Conservation (phyloP, 2,888 invertebrate species). For the Drosophila histrio region DNA sequence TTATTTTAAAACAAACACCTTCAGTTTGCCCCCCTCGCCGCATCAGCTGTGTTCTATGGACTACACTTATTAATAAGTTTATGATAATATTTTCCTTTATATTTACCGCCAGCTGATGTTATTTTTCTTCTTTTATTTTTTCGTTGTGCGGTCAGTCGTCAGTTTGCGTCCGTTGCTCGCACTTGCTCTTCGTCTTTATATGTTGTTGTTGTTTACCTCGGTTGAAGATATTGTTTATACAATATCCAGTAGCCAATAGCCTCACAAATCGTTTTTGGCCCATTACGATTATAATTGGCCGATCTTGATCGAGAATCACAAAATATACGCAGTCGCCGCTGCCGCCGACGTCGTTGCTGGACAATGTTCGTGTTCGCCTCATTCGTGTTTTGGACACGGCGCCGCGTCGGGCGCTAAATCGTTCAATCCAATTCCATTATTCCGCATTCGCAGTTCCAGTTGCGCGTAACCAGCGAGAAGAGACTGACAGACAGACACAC, state of each 20-base stretch:
- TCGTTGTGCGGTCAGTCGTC: slow-evolving; percentile 29
- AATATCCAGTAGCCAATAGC: slow-evolving; percentile 39
- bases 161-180: slow-evolving; percentile 48
- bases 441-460: slow-evolving; percentile 25
- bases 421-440: slow-evolving; percentile 1
- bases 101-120: slow-evolving; percentile 30
- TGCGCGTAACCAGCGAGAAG: neutral
- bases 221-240: slow-evolving; percentile 57
- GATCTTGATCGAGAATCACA: slow-evolving; percentile 20
- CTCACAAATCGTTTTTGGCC: slow-evolving; percentile 48
- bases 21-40: neutral
- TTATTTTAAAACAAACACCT: slow-evolving; percentile 57
- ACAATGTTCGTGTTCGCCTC: slow-evolving; percentile 42
- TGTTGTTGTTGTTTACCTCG: slow-evolving; percentile 51
- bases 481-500: too few species aligned
- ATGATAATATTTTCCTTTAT: slow-evolving; percentile 62
- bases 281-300: slow-evolving; percentile 54
- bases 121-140: slow-evolving; percentile 28
- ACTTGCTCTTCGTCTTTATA: slow-evolving; percentile 4
- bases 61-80: slow-evolving; percentile 76
- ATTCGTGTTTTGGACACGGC: slow-evolving; percentile 16
- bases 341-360: slow-evolving; percentile 21
- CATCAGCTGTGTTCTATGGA: slow-evolving; percentile 35
- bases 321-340: neutral
- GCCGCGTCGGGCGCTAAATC: slow-evolving; percentile 1